A percentile compares a stretch with the other conserved stretches of the same genome.
Conservation (phyloP, 2,113 vertebrate species). For the Phrynocephalus versicolor region DNA sequence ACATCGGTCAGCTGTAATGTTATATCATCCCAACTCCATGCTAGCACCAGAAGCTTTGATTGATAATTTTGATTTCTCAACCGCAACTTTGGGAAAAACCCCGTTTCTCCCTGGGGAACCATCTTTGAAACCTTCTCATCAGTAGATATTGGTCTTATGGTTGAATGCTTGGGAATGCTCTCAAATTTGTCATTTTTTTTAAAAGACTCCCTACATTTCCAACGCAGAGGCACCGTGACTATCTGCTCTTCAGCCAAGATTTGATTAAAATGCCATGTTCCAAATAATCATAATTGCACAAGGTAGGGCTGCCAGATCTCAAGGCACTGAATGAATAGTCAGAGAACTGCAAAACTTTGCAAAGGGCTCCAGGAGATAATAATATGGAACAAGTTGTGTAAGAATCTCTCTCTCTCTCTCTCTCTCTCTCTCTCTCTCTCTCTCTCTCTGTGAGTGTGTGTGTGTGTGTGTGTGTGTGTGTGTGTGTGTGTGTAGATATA, state of each 20-base stretch:
- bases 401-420: too few species aligned
- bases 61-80: slow-evolving; percentile 16
- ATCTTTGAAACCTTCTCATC: not conserved
- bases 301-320: too few species aligned
- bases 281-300: not conserved
- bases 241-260: not conserved
- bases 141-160: not conserved
- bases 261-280: not conserved
- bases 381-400: too few species aligned
- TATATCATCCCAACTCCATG: not conserved
- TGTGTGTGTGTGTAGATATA: too few species aligned
- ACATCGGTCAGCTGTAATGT: not conserved
- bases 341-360: too few species aligned
- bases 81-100: not conserved
- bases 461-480: too few species aligned
- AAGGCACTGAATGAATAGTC: too few species aligned
- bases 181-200: not conserved
- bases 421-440: too few species aligned
- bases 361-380: too few species aligned
- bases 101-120: not conserved
- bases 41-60: too few species aligned
- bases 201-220: not conserved
- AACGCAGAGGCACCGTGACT: not conserved
- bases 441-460: too few species aligned
- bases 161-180: not conserved